phyloP scores from a whole-genome alignment of 2,888 invertebrate species.

The Melanargia galathea region DNA sequence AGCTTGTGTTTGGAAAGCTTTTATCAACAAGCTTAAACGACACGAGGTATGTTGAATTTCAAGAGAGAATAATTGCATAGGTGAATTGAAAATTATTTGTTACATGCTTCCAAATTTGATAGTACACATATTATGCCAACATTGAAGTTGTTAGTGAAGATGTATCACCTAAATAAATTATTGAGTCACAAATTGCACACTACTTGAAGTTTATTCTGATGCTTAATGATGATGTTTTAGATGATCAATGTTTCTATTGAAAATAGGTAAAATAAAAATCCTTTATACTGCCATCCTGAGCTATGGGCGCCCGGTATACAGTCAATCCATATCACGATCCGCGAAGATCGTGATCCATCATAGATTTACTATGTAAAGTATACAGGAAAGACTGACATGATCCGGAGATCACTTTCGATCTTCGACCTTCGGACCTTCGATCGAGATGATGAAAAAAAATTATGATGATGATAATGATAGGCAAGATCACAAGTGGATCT shows the following conservation, averaged over 20 bases:
- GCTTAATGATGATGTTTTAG: constrained; percentile 7
- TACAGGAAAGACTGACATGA: no score
- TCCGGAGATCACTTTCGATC: no score
- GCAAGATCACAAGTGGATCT: no score
- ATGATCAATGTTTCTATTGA: constrained; percentile 6
- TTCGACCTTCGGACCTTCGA: no score
- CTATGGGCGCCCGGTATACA: no score
- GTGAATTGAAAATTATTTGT: not conserved
- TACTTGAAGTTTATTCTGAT: constrained; percentile 4
- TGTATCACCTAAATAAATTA: constrained; percentile 1
- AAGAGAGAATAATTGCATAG: not conserved
- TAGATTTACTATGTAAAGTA: no score
- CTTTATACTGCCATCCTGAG: not conserved
- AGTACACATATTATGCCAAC: not conserved
- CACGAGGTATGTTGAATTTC: not conserved
- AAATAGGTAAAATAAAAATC: no score
- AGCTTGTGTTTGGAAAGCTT: constrained; percentile 4
- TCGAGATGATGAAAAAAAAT: no score
- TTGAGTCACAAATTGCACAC: not conserved
- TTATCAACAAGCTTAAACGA: constrained; percentile 1
- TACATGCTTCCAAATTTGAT: no score
- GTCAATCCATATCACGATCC: no score
- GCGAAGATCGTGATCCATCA: no score
- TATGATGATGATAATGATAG: no score
- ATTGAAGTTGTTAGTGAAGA: not conserved